Conservation (phyloP, 2,797 vertebrate species). For the Pantherophis vulpinus region DNA sequence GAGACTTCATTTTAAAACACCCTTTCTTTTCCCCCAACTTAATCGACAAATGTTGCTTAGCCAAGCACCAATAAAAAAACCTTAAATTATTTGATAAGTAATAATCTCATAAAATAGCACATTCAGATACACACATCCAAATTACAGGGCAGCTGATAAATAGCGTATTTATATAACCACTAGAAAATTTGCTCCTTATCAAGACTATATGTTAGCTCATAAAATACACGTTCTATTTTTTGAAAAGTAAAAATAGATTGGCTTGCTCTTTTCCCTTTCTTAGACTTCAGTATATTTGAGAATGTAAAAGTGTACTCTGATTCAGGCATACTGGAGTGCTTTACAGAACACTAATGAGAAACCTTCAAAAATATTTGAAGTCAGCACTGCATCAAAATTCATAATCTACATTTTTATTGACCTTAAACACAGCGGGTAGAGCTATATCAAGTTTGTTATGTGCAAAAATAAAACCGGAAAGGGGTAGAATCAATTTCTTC, state of each 20-base stretch:
- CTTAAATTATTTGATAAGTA: background rate
- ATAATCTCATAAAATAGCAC: background rate
- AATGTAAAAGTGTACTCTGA: conserved; percentile 16
- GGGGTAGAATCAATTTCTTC: background rate
- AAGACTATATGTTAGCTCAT: background rate
- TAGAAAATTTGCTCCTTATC: background rate
- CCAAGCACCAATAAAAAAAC: background rate
- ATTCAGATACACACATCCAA: background rate
- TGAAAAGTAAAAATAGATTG: background rate
- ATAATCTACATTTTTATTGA: conserved; percentile 17
- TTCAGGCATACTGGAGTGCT: conserved; percentile 29
- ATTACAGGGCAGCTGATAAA: background rate
- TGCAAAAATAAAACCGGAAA: background rate
- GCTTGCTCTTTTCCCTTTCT: background rate
- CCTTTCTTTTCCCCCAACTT: background rate
- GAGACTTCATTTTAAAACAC: background rate
- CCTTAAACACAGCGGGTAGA: background rate
- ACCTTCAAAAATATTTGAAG: conserved; percentile 48
- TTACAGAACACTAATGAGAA: conserved; percentile 47
- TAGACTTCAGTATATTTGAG: background rate
- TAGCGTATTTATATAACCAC: background rate
- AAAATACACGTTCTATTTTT: background rate
- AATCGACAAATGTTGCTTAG: background rate
- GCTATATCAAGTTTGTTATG: background rate
- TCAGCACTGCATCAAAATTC: conserved; percentile 48